These are phyloP conservation scores for Thermophis baileyi DNA, from an alignment of 2,113 vertebrate genomes.

Conservation along the genomic window DNA sequence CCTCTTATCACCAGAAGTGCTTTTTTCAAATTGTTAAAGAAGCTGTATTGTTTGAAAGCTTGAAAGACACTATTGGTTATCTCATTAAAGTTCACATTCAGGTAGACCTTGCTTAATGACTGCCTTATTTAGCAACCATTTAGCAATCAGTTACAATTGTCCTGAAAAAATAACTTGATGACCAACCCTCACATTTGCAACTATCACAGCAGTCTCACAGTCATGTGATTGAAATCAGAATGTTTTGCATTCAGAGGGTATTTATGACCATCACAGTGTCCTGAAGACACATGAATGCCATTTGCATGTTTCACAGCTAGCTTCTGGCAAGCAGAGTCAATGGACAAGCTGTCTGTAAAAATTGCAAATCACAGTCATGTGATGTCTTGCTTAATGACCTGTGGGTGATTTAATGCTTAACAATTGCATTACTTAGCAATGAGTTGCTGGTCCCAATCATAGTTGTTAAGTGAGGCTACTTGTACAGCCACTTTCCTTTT, in stretches of 20 bases:
- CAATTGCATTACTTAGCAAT: not conserved
- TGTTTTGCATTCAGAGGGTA: not conserved
- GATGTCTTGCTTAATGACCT: not conserved
- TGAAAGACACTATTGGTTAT: not conserved
- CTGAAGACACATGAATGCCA: not conserved
- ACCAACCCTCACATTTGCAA: not conserved
- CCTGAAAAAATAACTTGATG: not conserved
- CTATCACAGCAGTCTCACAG: not conserved
- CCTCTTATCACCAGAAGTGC: not conserved
- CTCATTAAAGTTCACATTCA: not conserved
- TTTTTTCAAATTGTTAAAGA: not conserved
- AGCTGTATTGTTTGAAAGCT: not conserved
- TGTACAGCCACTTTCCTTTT: not conserved
- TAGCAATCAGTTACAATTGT: not conserved
- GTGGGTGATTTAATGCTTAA: not conserved
- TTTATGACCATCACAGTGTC: not conserved
- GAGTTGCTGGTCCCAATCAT: not conserved
- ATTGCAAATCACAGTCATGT: not conserved
- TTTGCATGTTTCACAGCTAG: not conserved
- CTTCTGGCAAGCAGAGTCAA: not conserved
- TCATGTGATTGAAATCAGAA: not conserved
- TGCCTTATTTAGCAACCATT: not conserved
- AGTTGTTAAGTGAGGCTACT: not conserved
- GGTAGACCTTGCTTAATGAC: not conserved
- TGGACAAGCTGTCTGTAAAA: not conserved